Percentiles rank a stretch among this genome's conserved stretches.
phyloP scores from a whole-genome alignment of 2,888 invertebrate genomes.

The Panzeria rudis region DNA sequence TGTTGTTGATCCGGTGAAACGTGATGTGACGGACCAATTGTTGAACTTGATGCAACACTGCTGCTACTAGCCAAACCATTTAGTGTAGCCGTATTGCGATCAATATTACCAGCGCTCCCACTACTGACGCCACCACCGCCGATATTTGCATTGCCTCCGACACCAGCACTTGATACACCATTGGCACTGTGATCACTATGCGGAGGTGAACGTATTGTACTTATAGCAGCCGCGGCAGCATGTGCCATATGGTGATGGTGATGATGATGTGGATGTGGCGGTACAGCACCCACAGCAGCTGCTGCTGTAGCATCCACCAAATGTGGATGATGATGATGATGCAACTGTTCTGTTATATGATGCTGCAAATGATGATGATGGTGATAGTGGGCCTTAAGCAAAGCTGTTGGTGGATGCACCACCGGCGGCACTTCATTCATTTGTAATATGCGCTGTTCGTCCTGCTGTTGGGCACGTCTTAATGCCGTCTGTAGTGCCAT shows the following conservation, averaged over 20 bases:
- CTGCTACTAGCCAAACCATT: slow-evolving; percentile 80
- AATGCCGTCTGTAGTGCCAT: slow-evolving; percentile 95
- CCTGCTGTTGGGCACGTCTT: slow-evolving; percentile 93
- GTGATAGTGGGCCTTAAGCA: slow-evolving; percentile 80
- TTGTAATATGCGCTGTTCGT: slow-evolving; percentile 87
- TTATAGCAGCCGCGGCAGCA: slow-evolving; percentile 65
- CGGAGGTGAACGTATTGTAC: slow-evolving; percentile 77
- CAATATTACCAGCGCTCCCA: slow-evolving; percentile 68
- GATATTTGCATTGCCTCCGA: slow-evolving; percentile 8
- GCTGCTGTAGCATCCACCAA: slow-evolving; percentile 74
- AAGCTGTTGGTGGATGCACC: slow-evolving; percentile 75
- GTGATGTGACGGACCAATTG: slow-evolving; percentile 78
- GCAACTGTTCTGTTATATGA: slow-evolving; percentile 85
- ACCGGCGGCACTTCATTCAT: slow-evolving; percentile 85
- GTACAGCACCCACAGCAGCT: slow-evolving; percentile 68
- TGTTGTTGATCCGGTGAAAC: slow-evolving; percentile 80
- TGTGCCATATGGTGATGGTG: slow-evolving; percentile 61
- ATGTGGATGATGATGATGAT: slow-evolving; percentile 76
- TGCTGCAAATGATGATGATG: slow-evolving; percentile 82
- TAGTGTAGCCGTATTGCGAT: slow-evolving; percentile 58
- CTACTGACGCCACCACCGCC: slow-evolving; percentile 67
- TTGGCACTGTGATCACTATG: slow-evolving; percentile 72
- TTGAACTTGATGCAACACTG: slow-evolving; percentile 78
- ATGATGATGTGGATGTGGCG: slow-evolving; percentile 72
- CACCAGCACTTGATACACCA: slow-evolving; percentile 68